phyloP scores from a whole-genome alignment of 2,888 invertebrate genomes.

The Hydropsyche betteni region DNA sequence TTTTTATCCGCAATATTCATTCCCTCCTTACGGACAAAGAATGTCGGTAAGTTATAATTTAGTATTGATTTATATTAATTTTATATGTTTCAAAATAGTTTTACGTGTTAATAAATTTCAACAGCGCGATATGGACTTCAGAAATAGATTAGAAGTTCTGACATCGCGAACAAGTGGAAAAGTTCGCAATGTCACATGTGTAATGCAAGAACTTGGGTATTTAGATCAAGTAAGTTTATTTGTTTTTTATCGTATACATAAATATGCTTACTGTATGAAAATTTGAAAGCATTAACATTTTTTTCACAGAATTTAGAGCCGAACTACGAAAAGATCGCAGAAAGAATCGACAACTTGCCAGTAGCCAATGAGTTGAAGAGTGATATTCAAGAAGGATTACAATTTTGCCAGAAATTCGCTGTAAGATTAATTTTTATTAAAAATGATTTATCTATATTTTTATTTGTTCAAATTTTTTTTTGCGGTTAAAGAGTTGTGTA shows the following conservation, averaged over 20 bases:
- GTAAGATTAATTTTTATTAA: constrained; percentile 57
- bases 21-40: constrained; percentile 59
- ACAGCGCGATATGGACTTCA: constrained; percentile 70
- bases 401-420: constrained; percentile 76
- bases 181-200: constrained; percentile 72
- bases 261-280: background rate
- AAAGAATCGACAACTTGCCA: constrained; percentile 69
- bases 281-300: constrained; percentile 1
- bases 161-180: constrained; percentile 64
- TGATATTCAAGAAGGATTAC: constrained; percentile 73
- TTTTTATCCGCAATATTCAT: constrained; percentile 58
- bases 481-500: constrained; percentile 69
- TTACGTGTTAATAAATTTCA: background rate
- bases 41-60: constrained; percentile 65
- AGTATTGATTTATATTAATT: background rate
- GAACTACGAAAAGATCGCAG: constrained; percentile 71
- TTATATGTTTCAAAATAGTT: background rate
- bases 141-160: constrained; percentile 69
- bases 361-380: constrained; percentile 69
- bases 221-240: constrained; percentile 60
- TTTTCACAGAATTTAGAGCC: constrained; percentile 68
- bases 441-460: background rate
- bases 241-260: background rate
- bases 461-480: background rate
- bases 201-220: constrained; percentile 77